phyloP scores from a whole-genome alignment of 2,888 invertebrate genomes.

The Sarcophaga rosellei region DNA sequence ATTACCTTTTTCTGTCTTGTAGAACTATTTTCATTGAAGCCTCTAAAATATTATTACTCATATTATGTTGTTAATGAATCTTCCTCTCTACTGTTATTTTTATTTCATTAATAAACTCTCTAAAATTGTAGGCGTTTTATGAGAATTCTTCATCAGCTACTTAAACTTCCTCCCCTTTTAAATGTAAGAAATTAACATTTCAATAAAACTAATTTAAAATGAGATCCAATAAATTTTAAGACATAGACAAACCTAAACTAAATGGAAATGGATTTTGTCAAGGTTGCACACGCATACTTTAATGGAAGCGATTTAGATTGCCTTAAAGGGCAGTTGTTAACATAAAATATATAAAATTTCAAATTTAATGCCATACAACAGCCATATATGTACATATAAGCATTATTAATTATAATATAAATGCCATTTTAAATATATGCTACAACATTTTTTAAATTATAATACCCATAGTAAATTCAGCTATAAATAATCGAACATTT shows the following conservation, averaged over 20 bases:
- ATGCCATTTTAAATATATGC: slow-evolving; percentile 10
- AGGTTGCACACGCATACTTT: background rate
- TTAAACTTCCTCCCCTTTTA: background rate
- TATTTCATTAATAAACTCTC: background rate
- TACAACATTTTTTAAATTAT: background rate
- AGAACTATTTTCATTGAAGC: no score
- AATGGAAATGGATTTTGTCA: background rate
- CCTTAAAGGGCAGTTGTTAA: slow-evolving; percentile 21
- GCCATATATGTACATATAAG: slow-evolving; percentile 38
- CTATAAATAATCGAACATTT: slow-evolving; percentile 36
- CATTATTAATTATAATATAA: background rate
- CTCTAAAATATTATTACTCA: no score
- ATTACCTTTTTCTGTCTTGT: no score
- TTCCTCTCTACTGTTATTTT: no score
- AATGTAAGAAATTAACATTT: background rate
- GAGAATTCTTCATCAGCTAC: background rate
- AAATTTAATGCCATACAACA: background rate
- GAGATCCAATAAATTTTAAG: background rate
- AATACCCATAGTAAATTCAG: background rate
- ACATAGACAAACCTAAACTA: background rate
- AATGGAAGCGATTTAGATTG: slow-evolving; percentile 3
- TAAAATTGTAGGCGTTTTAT: background rate
- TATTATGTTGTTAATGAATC: no score
- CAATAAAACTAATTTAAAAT: background rate
- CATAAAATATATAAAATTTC: background rate